Base-by-base conservation (phyloP, 1,140 invertebrate species). In the Acromyrmex echinatior region DNA sequence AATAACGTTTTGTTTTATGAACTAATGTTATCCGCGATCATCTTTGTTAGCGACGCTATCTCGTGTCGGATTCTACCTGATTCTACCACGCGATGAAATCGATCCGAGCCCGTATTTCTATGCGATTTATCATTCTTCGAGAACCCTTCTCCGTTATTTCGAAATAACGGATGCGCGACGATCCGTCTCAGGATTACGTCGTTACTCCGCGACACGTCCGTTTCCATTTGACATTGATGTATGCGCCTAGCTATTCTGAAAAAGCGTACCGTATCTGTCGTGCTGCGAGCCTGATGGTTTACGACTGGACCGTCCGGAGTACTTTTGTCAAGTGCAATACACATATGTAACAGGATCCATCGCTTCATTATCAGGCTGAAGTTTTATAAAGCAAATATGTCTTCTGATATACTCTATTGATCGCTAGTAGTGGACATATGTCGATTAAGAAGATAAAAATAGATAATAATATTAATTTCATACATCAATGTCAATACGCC, bases 91-190 rank as follows among this genome's bases (percentile, higher is more conserved):
- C 18, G 53, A 73, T 60, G 18, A 62, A 74, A 74, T 76, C 56
- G 58, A 16, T 51, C 14, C 14, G 56, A 49, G 7, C 9, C 28
- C 18, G 56, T 45, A 51, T 74, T 63, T 84, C 73, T 76, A 14
- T 49, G 53, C 80, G 35, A 84, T 84, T 84, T 84, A 63, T 84
- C 80, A 84, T 63, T 84, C 70, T 74, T 84, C 56, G 80, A 84
- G 70, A 51, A 84, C 21, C 70, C 49, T 31, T 16, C 18, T 81
- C 66, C 31, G 65, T 58, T 81, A 81, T 58, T 62, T 49, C 70
- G 80, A 63, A 84, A 84, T 84, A 84, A 84, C 80, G 56, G 80
- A 74, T 76, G 70, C 80, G 39, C 80, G 70, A 84, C 80, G 58
- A 76, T 84, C 70, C 39, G 80, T 84, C 70, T 84, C 56, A 63